Evolutionary conservation across 2,113 vertebrate species (phyloP).

Genomic region (Falcunculus frontatus): DNA sequence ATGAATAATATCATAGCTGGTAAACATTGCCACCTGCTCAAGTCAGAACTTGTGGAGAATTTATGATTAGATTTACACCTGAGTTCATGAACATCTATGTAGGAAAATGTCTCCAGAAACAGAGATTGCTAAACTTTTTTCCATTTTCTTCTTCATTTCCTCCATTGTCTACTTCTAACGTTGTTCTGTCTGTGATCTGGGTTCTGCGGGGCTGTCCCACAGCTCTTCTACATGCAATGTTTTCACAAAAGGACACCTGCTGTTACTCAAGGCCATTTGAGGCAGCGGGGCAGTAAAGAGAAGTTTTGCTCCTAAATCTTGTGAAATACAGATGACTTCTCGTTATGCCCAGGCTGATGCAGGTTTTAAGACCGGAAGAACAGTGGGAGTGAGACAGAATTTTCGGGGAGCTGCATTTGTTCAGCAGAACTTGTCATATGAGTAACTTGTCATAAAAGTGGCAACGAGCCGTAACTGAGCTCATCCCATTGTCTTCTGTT

Average conservation of each 20-base stretch:
- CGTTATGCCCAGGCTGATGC: not conserved
- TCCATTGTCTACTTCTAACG: rapidly evolving
- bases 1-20: not conserved
- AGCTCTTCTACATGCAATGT: not conserved
- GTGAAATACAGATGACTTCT: not conserved
- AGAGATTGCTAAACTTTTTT: not conserved
- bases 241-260: not conserved
- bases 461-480: not conserved
- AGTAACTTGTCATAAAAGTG: not conserved
- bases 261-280: not conserved
- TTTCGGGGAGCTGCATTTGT: not conserved
- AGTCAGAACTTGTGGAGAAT: not conserved
- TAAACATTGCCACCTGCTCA: not conserved
- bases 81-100: not conserved
- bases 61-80: not conserved
- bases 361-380: not conserved
- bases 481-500: not conserved
- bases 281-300: not conserved
- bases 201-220: not conserved
- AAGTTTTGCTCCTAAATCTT: not conserved
- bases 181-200: not conserved
- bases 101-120: not conserved
- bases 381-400: not conserved
- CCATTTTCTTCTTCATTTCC: not conserved
- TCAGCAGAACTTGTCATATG: not conserved